Evolutionary conservation across 1,140 invertebrate genomes (phyloP).

Genomic region (Anastrepha obliqua): DNA sequence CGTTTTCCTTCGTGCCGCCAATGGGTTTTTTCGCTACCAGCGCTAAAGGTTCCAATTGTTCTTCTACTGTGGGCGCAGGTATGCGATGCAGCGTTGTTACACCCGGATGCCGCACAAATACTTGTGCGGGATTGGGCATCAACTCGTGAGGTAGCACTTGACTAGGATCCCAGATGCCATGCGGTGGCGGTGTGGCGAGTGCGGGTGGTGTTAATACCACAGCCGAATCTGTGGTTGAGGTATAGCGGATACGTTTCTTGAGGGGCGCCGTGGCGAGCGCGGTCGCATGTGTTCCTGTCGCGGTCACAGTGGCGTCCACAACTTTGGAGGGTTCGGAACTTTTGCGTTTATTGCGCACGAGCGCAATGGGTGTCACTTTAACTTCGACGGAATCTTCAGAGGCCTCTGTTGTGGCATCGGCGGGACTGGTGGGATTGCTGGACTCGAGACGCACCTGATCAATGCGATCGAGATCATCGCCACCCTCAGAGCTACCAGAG

Average conservation of each 20-base stretch:
- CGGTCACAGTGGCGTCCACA: slow-evolving; percentile 58
- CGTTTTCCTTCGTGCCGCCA: slow-evolving; percentile 52
- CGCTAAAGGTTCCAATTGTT: slow-evolving; percentile 69
- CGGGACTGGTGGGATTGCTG: slow-evolving; percentile 75
- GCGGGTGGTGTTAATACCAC: slow-evolving; percentile 65
- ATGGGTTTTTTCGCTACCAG: slow-evolving; percentile 62
- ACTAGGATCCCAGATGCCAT: slow-evolving; percentile 74
- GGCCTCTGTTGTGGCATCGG: slow-evolving; percentile 81
- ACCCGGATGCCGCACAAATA: slow-evolving; percentile 74
- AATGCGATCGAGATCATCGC: slow-evolving; percentile 76
- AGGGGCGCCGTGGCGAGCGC: slow-evolving; percentile 75
- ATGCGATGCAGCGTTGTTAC: slow-evolving; percentile 69
- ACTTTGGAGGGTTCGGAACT: slow-evolving; percentile 80
- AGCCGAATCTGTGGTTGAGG: slow-evolving; percentile 66
- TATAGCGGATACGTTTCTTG: slow-evolving; percentile 80
- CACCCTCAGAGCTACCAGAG: slow-evolving; percentile 77
- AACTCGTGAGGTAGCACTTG: slow-evolving; percentile 65
- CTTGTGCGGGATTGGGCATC: slow-evolving; percentile 70
- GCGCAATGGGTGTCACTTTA: slow-evolving; percentile 79
- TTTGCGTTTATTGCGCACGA: slow-evolving; percentile 82
- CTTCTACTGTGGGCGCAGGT: slow-evolving; percentile 64
- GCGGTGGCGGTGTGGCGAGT: slow-evolving; percentile 70
- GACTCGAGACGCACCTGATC: slow-evolving; percentile 68
- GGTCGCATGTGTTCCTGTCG: slow-evolving; percentile 43
- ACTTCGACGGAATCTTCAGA: slow-evolving; percentile 86